phyloP scores from a whole-genome alignment of 1,140 invertebrate genomes.

The Chlorops oryzae region DNA sequence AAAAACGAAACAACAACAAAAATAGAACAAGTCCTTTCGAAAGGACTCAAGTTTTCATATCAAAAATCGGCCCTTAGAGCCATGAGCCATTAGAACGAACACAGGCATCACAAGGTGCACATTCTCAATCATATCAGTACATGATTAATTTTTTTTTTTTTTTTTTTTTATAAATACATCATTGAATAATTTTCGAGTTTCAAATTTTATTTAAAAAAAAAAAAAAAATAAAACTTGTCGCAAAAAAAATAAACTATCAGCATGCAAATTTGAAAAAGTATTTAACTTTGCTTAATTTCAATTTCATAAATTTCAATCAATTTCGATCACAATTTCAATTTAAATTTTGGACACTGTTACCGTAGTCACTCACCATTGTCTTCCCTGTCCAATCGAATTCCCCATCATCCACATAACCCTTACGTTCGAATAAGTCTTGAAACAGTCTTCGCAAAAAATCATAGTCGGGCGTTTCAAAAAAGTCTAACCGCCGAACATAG shows the following conservation, averaged over 20 bases:
- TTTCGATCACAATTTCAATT: neutral
- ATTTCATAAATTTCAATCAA: neutral
- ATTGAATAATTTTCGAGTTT: neutral
- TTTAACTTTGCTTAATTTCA: neutral
- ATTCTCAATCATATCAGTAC: no score
- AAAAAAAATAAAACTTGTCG: neutral
- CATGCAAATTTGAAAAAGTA: no score
- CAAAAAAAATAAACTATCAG: neutral
- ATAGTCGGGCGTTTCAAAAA: slow-evolving; percentile 99
- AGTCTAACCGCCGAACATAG: slow-evolving; percentile 95
- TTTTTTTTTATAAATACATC: neutral
- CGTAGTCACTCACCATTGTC: slow-evolving; percentile 78
- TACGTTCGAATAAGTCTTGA: slow-evolving; percentile 88
- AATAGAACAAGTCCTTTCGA: no score
- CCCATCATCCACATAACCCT: slow-evolving; percentile 88
- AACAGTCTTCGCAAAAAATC: slow-evolving; percentile 95
- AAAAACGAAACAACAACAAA: no score
- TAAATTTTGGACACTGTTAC: no score
- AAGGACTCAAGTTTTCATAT: no score
- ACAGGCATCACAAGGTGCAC: no score
- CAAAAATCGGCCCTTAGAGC: no score
- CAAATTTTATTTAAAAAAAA: slow-evolving; percentile 3
- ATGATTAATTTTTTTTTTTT: slow-evolving; percentile 2
- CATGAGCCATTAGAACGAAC: no score
- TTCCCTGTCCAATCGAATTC: slow-evolving; percentile 99